Conservation (phyloP, 2,797 vertebrate species). For the Sebastes wilsoni region DNA sequence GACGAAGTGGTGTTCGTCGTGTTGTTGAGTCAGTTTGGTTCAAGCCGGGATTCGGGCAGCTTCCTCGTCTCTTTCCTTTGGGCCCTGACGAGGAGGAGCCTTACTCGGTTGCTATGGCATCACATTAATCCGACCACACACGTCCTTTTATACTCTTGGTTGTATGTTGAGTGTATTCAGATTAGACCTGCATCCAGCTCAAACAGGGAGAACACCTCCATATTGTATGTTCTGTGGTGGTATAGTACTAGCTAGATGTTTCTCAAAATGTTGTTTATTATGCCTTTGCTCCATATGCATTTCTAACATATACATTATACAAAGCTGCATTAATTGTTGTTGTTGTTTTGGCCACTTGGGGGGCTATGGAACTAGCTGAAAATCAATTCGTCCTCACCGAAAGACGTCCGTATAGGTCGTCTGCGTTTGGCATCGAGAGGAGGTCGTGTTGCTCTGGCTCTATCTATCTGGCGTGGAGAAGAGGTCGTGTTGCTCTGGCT, state of each 20-base stretch:
- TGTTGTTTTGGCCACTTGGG: not conserved
- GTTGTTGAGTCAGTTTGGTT: conserved; percentile 54
- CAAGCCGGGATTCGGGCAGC: conserved; percentile 1
- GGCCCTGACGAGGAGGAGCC: conserved; percentile 15
- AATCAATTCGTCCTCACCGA: too few species aligned
- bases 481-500: too few species aligned
- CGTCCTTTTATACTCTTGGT: not conserved
- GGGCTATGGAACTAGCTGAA: not conserved
- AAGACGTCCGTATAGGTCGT: too few species aligned
- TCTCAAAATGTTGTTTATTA: too few species aligned
- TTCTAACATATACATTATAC: not conserved
- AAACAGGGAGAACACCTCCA: not conserved
- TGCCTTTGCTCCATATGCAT: not conserved
- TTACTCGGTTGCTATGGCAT: conserved; percentile 33
- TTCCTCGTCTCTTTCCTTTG: conserved; percentile 21
- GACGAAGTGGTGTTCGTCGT: conserved; percentile 60
- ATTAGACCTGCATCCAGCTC: not conserved
- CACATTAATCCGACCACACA: conserved; percentile 26
- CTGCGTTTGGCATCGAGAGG: too few species aligned
- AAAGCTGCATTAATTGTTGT: not conserved
- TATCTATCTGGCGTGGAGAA: too few species aligned
- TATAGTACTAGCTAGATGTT: too few species aligned
- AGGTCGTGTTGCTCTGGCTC: too few species aligned
- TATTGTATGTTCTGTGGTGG: not conserved
- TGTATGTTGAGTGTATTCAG: not conserved